These are phyloP conservation scores for Plumapathes pennacea DNA, from an alignment of 92 coral and sea anemone genomes.

Conservation along the genomic window DNA sequence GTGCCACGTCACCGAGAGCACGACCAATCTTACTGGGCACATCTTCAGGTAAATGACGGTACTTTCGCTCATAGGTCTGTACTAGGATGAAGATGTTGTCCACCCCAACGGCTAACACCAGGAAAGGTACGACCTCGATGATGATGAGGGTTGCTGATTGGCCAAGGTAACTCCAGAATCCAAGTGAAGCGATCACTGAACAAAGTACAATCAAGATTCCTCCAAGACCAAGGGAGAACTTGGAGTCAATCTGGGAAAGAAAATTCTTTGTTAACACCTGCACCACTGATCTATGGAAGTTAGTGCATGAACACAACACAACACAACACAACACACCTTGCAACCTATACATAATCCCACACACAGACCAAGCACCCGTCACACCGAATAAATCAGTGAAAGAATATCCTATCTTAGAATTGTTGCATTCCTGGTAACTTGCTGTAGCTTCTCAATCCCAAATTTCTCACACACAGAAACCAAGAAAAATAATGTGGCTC, in stretches of 20 bases:
- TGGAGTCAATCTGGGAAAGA: conserved; percentile 77
- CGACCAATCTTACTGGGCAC: conserved; percentile 73
- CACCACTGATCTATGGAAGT: too few relatives aligned
- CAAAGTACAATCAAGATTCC: conserved; percentile 87
- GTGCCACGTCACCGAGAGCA: conserved; percentile 94
- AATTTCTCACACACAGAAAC: too few relatives aligned
- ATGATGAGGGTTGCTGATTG: conserved; percentile 93
- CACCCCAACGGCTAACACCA: conserved; percentile 95
- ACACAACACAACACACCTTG: too few relatives aligned
- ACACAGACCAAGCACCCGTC: too few relatives aligned
- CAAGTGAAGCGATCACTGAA: conserved; percentile 85
- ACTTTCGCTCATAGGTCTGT: conserved; percentile 83
- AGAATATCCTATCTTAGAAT: too few relatives aligned
- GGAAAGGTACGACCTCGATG: conserved; percentile 94
- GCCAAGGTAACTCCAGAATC: conserved; percentile 89
- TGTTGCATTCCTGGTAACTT: too few relatives aligned
- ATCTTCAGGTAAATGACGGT: conserved; percentile 50
- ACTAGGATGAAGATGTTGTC: conserved; percentile 96
- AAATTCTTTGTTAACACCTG: too few relatives aligned
- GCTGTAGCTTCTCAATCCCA: too few relatives aligned
- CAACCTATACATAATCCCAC: too few relatives aligned
- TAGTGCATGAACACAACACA: too few relatives aligned
- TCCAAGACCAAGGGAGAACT: conserved; percentile 85
- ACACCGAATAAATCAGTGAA: too few relatives aligned
- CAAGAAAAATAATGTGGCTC: too few relatives aligned